Percentiles rank a stretch among this genome's conserved stretches.
These are phyloP conservation scores for Papilio gigon DNA, from an alignment of 2,888 invertebrate species.

Conservation along the genomic window DNA sequence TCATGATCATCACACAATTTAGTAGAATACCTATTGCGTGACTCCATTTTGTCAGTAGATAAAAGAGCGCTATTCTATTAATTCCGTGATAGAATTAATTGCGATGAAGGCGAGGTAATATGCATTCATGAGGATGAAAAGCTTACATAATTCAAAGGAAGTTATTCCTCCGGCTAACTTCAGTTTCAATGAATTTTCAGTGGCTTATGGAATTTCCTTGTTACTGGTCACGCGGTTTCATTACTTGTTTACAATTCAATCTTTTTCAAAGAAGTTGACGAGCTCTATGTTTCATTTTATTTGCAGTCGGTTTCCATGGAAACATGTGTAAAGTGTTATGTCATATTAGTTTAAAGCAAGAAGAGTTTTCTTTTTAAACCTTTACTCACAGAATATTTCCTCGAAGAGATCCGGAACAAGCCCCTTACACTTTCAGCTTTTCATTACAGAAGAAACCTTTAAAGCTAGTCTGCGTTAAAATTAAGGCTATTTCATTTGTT, in stretches of 20 bases:
- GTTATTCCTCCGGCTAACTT: slow-evolving; percentile 4
- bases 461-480: too few species aligned
- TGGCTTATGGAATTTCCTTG: slow-evolving; percentile 8
- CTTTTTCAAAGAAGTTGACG: too few species aligned
- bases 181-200: slow-evolving; percentile 1
- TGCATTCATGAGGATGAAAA: slow-evolving; percentile 15
- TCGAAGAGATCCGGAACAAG: too few species aligned
- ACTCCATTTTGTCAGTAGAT: neutral
- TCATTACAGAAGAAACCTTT: too few species aligned
- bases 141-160: slow-evolving; percentile 8
- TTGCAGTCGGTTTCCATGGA: too few species aligned
- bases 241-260: neutral
- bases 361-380: too few species aligned
- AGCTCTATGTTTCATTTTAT: too few species aligned
- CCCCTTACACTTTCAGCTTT: too few species aligned
- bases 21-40: neutral
- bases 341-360: too few species aligned
- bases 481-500: too few species aligned
- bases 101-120: slow-evolving; percentile 6
- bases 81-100: slow-evolving; percentile 9
- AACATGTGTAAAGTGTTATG: too few species aligned
- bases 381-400: too few species aligned
- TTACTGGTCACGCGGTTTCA: neutral
- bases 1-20: neutral
- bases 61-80: neutral